Evolutionary conservation across 2,113 vertebrate species (phyloP), one percentile per base, ranked within the genome.

Genomic region (cattle (Bos taurus)): DNA sequence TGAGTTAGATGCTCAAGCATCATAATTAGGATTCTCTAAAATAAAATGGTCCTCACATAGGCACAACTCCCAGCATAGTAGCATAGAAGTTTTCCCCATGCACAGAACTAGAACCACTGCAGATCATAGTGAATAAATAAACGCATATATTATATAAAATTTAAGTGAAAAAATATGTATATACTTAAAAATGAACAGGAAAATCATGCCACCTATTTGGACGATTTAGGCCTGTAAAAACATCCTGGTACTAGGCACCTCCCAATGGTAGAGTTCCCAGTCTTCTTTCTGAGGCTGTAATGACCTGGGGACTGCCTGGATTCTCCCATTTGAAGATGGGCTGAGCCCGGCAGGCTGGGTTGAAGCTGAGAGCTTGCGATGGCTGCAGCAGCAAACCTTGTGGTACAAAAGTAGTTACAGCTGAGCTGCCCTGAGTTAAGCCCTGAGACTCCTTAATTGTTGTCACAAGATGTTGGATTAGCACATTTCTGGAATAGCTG

Each of bases 391-490:
- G 46, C 90, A 62, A 98, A 93, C 87, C 89, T 93, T 98, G 98
- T 95, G 89, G 94, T 94, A 98, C 91, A 99, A 99, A 99, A 98
- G 97, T 98, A 99, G 99, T 98, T 99, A 99, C 99, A 99, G 98
- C 98, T 93, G 96, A 98, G 98, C 98, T 99, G 99, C 99, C 99
- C 99, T 88, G 97, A 94, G 98, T 97, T 98, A 97, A 99, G 98
- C 99, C 94, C 95, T 98, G 97, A 99, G 99, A 99, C 99, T 98
- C 98, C 98, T 99, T 99, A 99, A 99, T 99, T 99, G 99, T 99
- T 99, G 99, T 99, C 99, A 99, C 99, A 99, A 99, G 99, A 99
- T 99, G 99, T 98, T 98, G 99, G 99, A 99, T 99, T 99, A 99
- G 97, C 98, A 99, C 99, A 99, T 99, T 99, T 99, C 99, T 99